Base-by-base conservation (phyloP, 2,888 invertebrate species). In the Tipula confusa region DNA sequence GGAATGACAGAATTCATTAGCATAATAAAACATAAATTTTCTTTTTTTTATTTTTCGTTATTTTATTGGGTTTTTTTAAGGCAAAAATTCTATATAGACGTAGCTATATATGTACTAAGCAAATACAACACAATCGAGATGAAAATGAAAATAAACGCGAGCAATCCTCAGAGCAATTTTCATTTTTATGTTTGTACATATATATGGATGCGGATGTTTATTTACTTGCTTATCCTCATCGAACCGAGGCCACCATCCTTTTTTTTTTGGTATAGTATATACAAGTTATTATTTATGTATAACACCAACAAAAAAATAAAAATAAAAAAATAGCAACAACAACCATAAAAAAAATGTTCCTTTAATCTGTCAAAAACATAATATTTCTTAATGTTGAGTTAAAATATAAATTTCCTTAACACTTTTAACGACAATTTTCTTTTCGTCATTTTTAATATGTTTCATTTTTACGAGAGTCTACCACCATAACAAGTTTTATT, bases 301-400 rank as follows among this genome's bases (percentile, higher is more conserved):
- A 64, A 2, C 18, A n/a, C n/a, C n/a, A 64, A 64, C 64, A 18
- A 18, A 64, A 13, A 43, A 43, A n/a, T n/a, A n/a, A n/a, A n/a
- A n/a, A n/a, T n/a, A n/a, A n/a, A n/a, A n/a, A 33, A 33, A 33
- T 33, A 33, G 33, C 33, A 33, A 33, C 33, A 33, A 33, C 5
- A 33, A 33, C n/a, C n/a, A n/a, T n/a, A n/a, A n/a, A n/a, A 15
- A 43, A 15, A 43, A 11, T 64, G 64, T 64, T 64, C 24, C 11
- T 64, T 64, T 64, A 64, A 64, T 64, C 64, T 64, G 64, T 64
- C 64, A 64, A 64, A 64, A 64, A 64, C 64, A 64, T 64, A 64
- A 64, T 64, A 64, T 64, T 64, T 64, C 64, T 64, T 64, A 64
- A 64, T 64, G 64, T 64, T 9, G 24, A 24, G 64, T 64, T 64